Evolutionary conservation across 2,113 vertebrate species (phyloP), one percentile per base, ranked within the genome.

Genomic region (Ictidomys tridecemlineatus): DNA sequence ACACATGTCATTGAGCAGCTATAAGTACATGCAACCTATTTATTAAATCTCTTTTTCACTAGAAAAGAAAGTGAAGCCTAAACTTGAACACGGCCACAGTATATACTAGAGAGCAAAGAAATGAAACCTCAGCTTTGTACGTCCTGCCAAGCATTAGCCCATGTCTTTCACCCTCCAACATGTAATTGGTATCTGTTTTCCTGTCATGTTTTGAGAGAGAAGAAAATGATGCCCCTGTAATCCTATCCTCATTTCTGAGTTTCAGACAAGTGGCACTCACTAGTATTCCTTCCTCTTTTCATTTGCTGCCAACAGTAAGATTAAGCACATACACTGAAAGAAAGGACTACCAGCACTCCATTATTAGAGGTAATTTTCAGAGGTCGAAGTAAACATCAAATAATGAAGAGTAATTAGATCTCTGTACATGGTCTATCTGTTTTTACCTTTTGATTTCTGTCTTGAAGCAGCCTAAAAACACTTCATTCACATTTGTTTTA

Each of bases 1-100:
- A 98, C 69, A 65, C 76, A 90, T 70, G 97, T 32, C 82, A 51
- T 94, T 98, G 96, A 95, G 89, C 96, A 98, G 97, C 95, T 98
- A 83, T 76, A 98, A 88, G 95, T 96, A 95, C 86, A 94, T 97
- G 95, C 78, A 97, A 79, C 26, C 87, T 96, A 97, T 48, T 97
- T 86, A 85, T 88, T 98, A 97, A 96, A 94, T 73, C 56, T 39
- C 37, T 77, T 92, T 95, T 96, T 95, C 94, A 83, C 30, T 92
- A 96, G 96, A 89, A 95, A 96, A 78, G 93, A 98, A 98, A 91
- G 88, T 95, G 95, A 96, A 93, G 96, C 32, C 84, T 93, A 85
- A 97, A 96, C 95, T 95, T 97, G 91, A 96, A 84, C 86, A 96
- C 73, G 73, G 85, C 92, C 97, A 96, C 93, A 97, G 37, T 95